Percentiles rank a stretch among this genome's conserved stretches.
These are phyloP conservation scores for Cheumatopsyche charites DNA, from an alignment of 1,140 invertebrate genomes.

Conservation along the genomic window DNA sequence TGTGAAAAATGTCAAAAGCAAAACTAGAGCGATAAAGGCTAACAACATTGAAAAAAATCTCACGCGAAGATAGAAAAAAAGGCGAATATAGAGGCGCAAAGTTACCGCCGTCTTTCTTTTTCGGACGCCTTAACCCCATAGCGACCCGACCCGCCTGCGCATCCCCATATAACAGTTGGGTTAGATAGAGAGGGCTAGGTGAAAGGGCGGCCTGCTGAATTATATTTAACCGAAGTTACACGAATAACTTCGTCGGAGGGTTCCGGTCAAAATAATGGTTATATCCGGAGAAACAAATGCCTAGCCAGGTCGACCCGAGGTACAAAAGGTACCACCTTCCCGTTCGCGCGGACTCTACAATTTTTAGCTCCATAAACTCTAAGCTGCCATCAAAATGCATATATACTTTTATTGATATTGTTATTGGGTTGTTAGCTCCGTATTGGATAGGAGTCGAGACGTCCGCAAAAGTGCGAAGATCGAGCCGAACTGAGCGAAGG, in stretches of 20 bases:
- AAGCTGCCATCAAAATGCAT: slow-evolving; percentile 37
- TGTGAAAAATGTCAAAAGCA: slow-evolving; percentile 32
- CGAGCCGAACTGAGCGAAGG: too few species aligned
- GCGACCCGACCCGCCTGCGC: neutral
- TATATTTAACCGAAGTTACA: slow-evolving; percentile 37
- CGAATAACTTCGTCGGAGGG: slow-evolving; percentile 34
- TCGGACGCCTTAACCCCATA: slow-evolving; percentile 6
- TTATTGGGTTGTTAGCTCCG: slow-evolving; percentile 43
- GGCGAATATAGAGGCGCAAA: slow-evolving; percentile 14
- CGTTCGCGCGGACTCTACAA: slow-evolving; percentile 12
- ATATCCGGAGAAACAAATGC: slow-evolving; percentile 39
- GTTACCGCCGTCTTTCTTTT: slow-evolving; percentile 12
- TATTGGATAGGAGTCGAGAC: slow-evolving; percentile 23
- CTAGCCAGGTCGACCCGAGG: neutral
- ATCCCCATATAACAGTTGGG: too few species aligned
- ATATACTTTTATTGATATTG: slow-evolving; percentile 45
- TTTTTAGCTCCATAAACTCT: slow-evolving; percentile 36
- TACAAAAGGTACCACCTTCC: slow-evolving; percentile 16
- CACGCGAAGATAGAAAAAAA: slow-evolving; percentile 22
- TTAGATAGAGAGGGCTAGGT: too few species aligned
- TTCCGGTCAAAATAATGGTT: slow-evolving; percentile 37
- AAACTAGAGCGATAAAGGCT: slow-evolving; percentile 29
- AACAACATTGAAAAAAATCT: slow-evolving; percentile 25
- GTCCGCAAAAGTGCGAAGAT: neutral
- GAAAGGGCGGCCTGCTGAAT: slow-evolving; percentile 28